Evolutionary conservation across 2,888 invertebrate species (phyloP).

Genomic region (Plebejus melissa): DNA sequence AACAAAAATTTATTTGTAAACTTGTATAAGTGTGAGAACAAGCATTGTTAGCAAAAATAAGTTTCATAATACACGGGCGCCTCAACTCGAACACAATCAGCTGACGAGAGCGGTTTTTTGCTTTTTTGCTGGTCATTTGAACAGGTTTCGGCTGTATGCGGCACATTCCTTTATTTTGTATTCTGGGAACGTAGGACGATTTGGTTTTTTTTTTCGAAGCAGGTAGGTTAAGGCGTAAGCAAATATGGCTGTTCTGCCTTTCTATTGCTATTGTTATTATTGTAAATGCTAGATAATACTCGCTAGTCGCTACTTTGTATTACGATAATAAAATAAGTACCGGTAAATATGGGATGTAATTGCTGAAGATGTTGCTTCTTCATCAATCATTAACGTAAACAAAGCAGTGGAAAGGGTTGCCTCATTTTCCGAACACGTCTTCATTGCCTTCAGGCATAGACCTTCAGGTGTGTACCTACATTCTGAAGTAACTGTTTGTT

Average conservation of each 20-base stretch:
- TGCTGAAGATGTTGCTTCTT: background rate
- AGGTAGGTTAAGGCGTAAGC: slow-evolving; percentile 39
- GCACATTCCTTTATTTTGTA: slow-evolving; percentile 44
- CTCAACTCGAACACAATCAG: slow-evolving; percentile 44
- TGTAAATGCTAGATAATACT: slow-evolving; percentile 16
- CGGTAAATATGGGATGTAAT: background rate
- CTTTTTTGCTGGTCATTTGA: slow-evolving; percentile 43
- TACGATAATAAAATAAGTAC: slow-evolving; percentile 14
- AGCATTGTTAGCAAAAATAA: slow-evolving; percentile 28
- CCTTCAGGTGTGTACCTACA: too few relatives aligned
- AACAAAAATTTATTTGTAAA: slow-evolving; percentile 11
- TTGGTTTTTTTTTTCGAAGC: slow-evolving; percentile 39
- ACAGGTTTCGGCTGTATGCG: slow-evolving; percentile 43
- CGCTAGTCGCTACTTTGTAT: slow-evolving; percentile 24
- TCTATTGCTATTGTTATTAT: slow-evolving; percentile 29
- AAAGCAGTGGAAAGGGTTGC: background rate
- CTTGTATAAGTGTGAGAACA: slow-evolving; percentile 16
- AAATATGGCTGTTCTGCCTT: slow-evolving; percentile 28
- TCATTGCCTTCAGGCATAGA: background rate
- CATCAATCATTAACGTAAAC: background rate
- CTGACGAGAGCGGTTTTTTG: slow-evolving; percentile 42
- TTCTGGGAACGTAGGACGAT: slow-evolving; percentile 42
- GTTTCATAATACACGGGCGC: slow-evolving; percentile 41
- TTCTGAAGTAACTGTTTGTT: too few relatives aligned
- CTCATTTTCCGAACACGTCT: background rate